Evolutionary conservation across 1,140 invertebrate genomes (phyloP), one percentile per base, ranked within the genome.

Genomic region (Cotesia vestalis): DNA sequence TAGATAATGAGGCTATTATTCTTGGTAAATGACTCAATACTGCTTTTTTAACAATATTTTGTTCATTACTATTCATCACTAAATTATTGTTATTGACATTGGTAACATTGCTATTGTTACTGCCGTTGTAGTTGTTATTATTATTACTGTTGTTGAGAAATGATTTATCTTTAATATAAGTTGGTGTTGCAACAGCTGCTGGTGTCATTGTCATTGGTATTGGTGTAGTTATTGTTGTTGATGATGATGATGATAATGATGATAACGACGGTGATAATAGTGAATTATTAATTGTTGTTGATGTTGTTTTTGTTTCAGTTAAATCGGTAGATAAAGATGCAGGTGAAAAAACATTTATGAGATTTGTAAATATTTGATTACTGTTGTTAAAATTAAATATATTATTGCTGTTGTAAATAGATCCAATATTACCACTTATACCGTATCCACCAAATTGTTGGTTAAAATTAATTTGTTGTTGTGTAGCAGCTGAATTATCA

Each of bases 21-120:
- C 94, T 88, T 0, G 94, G 94, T 77, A 96, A 88, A 81, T 94
- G 93, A 77, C 92, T 92, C 6, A 96, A 85, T 12, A 96, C 90
- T 4, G 91, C 90, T 81, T 91, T 91, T 62, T 94, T 87, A 0
- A 94, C 93, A 36, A 91, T 80, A 71, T 92, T 85, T 77, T 89
- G 79, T 72, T 90, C 88, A 53, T 78, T 86, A 4, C 38, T 40
- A 40, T 40, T 40, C 38, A 40, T 40, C 6, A 40, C 38, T 1
- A 40, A 40, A 70, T 12, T 55, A 4, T 55, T 55, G 1, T 14
- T n/a, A n/a, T n/a, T n/a, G n/a, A n/a, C n/a, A 20, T 8, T 55
- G n/a, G 6, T 20, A 20, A n/a, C 14, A 40, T 40, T 40, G 6
- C 9, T 40, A 40, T 40, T 40, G 8, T 40, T 40, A 40, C 4